Percentiles rank a stretch among this genome's conserved stretches.
These are phyloP conservation scores for Clarias laeviceps DNA, from an alignment of 2,797 vertebrate species.

Conservation along the genomic window DNA sequence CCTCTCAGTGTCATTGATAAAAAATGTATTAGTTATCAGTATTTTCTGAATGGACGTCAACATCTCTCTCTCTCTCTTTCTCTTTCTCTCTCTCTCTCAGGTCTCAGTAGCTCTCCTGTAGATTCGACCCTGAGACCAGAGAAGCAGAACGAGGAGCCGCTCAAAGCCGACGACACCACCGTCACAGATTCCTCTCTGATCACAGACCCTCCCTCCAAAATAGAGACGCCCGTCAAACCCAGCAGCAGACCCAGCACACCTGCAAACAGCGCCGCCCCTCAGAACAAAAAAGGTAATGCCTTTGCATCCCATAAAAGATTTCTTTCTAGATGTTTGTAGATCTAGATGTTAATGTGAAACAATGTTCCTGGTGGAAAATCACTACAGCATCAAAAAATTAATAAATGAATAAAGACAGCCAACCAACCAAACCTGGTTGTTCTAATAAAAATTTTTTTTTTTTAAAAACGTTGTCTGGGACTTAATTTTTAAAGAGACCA, in stretches of 20 bases:
- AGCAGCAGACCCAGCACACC: slow-evolving; percentile 62
- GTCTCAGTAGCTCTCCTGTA: slow-evolving; percentile 64
- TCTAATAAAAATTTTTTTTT: too few relatives aligned
- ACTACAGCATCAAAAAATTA: too few relatives aligned
- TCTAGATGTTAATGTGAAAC: neutral
- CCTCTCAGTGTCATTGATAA: neutral
- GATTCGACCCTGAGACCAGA: slow-evolving; percentile 61
- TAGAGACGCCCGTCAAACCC: slow-evolving; percentile 63
- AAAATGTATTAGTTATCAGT: neutral
- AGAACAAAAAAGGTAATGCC: slow-evolving; percentile 74
- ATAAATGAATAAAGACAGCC: too few relatives aligned
- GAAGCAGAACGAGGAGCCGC: slow-evolving; percentile 62
- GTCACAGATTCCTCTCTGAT: slow-evolving; percentile 67
- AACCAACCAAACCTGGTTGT: too few relatives aligned
- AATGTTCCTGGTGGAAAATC: neutral
- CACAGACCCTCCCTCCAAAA: slow-evolving; percentile 67
- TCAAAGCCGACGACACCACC: slow-evolving; percentile 71
- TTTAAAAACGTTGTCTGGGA: too few relatives aligned
- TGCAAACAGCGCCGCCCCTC: slow-evolving; percentile 61
- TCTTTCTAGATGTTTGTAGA: neutral
- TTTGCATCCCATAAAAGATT: neutral
- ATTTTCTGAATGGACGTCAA: neutral
- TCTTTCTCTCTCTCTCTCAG: slow-evolving; percentile 52
- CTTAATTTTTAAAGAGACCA: too few relatives aligned
- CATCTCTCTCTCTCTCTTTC: slow-evolving; percentile 5